These are phyloP conservation scores for Physella acuta DNA, from an alignment of 1,140 invertebrate species.

Conservation along the genomic window DNA sequence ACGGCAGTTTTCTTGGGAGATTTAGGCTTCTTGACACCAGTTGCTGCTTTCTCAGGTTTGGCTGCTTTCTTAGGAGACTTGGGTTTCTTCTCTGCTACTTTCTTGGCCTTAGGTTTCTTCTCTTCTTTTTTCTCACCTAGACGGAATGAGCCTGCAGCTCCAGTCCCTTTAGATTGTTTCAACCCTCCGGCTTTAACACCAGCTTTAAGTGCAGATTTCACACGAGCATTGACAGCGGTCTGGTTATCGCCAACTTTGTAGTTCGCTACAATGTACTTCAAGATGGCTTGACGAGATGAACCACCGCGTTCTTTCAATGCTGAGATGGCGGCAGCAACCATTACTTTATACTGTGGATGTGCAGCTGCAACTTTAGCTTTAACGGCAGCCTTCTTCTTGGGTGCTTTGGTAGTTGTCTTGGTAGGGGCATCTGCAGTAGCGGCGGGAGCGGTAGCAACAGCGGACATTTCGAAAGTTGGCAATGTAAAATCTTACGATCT, in stretches of 20 bases:
- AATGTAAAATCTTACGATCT: not conserved
- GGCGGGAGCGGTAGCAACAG: conserved; percentile 6
- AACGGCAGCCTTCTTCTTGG: conserved; percentile 16
- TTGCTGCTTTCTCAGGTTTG: conserved; percentile 27
- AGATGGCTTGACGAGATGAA: no score
- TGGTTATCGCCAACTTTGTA: conserved; percentile 48
- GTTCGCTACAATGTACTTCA: conserved; percentile 51
- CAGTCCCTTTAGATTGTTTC: conserved; percentile 40
- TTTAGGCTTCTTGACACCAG: conserved; percentile 11
- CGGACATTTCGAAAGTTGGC: not conserved
- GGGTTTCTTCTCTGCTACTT: conserved; percentile 19
- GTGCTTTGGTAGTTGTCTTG: conserved; percentile 11
- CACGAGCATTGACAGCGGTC: conserved; percentile 21
- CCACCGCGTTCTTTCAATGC: conserved; percentile 37
- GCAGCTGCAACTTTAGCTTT: conserved; percentile 28
- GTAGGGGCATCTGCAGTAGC: conserved; percentile 20
- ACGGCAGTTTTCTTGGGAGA: conserved; percentile 21
- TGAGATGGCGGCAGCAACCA: conserved; percentile 17
- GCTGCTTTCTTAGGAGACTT: conserved; percentile 30
- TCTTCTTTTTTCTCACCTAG: conserved; percentile 30
- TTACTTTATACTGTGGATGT: conserved; percentile 25
- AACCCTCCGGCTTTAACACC: conserved; percentile 37
- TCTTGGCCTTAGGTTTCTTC: conserved; percentile 22
- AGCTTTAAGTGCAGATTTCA: conserved; percentile 39
- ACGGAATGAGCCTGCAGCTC: no score